Conservation (phyloP, 2,113 vertebrate species). For the Agapornis roseicollis region DNA sequence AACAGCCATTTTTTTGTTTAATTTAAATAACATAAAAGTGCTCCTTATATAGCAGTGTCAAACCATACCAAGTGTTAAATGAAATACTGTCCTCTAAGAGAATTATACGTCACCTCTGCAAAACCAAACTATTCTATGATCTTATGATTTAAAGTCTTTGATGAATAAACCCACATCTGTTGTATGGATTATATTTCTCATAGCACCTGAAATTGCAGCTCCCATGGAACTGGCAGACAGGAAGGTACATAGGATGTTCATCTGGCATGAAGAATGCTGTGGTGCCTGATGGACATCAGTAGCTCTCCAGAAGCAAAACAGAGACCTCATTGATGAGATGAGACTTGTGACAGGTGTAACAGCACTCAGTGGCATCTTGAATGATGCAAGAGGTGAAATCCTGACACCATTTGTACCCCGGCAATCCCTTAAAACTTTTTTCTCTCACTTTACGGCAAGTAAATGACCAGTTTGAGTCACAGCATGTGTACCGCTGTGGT, state of each 20-base stretch:
- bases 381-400: background rate
- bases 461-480: background rate
- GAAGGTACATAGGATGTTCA: background rate
- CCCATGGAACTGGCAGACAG: background rate
- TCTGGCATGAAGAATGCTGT: background rate
- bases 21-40: background rate
- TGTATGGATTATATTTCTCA: background rate
- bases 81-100: background rate
- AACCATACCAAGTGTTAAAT: background rate
- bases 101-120: background rate
- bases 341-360: background rate
- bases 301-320: background rate
- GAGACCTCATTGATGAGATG: background rate
- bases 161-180: background rate
- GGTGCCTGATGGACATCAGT: background rate
- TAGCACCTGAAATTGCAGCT: background rate
- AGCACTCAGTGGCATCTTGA: background rate
- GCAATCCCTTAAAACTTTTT: background rate
- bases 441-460: background rate
- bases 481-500: background rate
- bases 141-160: background rate
- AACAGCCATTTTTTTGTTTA: background rate
- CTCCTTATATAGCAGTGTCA: background rate
- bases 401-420: background rate
- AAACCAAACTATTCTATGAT: background rate